Conservation (phyloP, 1,140 invertebrate genomes). For the Cryptotermes secundus region DNA sequence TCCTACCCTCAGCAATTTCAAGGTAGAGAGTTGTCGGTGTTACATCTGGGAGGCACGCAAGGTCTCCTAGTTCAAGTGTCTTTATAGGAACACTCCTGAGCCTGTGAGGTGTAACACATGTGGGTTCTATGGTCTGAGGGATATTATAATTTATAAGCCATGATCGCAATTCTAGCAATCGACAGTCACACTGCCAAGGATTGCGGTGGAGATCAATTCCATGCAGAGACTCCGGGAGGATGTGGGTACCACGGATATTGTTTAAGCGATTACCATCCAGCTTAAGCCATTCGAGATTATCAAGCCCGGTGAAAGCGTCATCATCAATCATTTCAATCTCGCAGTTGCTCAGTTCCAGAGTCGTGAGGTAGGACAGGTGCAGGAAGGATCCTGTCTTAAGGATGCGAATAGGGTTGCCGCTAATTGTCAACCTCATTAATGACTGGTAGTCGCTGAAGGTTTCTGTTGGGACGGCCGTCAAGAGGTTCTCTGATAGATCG, state of each 20-base stretch:
- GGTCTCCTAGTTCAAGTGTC: constrained; percentile 65
- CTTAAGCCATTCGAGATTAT: constrained; percentile 79
- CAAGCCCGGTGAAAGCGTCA: constrained; percentile 78
- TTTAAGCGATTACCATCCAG: constrained; percentile 78
- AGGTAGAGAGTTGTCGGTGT: constrained; percentile 67
- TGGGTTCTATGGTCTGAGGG: constrained; percentile 68
- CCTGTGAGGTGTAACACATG: constrained; percentile 68
- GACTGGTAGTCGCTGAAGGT: constrained; percentile 75
- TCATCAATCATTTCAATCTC: constrained; percentile 73
- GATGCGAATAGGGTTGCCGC: constrained; percentile 74
- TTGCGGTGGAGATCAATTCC: constrained; percentile 82
- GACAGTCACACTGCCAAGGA: constrained; percentile 86
- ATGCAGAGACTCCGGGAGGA: constrained; percentile 70
- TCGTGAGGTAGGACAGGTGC: constrained; percentile 70
- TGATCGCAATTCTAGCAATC: constrained; percentile 67
- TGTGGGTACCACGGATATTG: constrained; percentile 64
- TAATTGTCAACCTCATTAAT: constrained; percentile 78
- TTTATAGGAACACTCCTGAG: constrained; percentile 67
- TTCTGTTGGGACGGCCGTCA: constrained; percentile 72
- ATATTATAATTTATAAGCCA: constrained; percentile 77
- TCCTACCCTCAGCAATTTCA: constrained; percentile 74
- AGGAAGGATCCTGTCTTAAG: constrained; percentile 75
- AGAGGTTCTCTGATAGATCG: constrained; percentile 79
- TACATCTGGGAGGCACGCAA: constrained; percentile 80
- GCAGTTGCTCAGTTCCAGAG: constrained; percentile 79